Conservation (phyloP, 2,113 vertebrate genomes). For the Neomonachus schauinslandi region DNA sequence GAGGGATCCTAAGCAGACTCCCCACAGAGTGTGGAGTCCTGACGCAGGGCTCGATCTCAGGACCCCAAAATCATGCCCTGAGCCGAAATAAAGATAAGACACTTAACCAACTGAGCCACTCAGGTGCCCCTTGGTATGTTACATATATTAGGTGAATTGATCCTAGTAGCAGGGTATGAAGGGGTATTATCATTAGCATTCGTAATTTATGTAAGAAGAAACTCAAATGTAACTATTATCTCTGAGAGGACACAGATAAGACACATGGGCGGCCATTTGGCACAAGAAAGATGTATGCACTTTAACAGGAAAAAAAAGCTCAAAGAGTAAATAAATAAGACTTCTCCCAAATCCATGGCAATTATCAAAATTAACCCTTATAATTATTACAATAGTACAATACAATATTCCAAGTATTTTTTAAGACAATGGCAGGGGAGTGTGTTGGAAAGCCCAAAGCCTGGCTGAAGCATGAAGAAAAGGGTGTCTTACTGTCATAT, state of each 20-base stretch:
- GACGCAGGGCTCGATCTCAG: background rate
- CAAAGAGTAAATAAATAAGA: background rate
- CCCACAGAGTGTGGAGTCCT: background rate
- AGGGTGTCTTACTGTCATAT: background rate
- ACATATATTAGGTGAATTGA: background rate
- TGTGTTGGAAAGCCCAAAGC: background rate
- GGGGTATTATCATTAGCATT: background rate
- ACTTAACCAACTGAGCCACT: background rate
- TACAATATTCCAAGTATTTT: background rate
- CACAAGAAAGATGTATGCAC: background rate
- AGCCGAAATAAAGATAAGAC: background rate
- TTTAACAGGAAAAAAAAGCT: background rate
- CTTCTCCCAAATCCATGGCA: background rate
- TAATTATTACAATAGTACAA: background rate
- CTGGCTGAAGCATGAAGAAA: background rate
- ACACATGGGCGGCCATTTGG: background rate
- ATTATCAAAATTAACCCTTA: slow-evolving; percentile 10
- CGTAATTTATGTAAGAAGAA: background rate
- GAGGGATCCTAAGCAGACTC: background rate
- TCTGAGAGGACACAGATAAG: background rate
- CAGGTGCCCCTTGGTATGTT: background rate
- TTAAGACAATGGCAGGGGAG: background rate
- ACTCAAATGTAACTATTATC: background rate
- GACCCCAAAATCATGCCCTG: background rate
- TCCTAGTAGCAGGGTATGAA: background rate